Conservation (phyloP, 2,888 invertebrate species). For the Eupeodes luniger region DNA sequence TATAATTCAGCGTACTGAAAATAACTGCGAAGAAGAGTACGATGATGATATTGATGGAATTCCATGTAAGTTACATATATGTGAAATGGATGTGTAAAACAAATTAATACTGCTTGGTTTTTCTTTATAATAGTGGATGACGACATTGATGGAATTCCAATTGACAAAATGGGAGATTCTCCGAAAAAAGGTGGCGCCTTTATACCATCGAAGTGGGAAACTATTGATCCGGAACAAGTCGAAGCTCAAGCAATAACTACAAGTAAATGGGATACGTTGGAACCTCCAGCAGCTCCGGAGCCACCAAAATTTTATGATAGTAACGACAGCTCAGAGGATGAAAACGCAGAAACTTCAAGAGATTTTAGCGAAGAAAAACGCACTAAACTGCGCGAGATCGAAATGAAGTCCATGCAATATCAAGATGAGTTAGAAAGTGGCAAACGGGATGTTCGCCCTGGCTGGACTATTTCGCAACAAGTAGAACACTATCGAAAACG, state of each 20-base stretch:
- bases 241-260: constrained; percentile 94
- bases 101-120: not conserved
- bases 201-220: constrained; percentile 98
- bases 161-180: constrained; percentile 84
- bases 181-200: constrained; percentile 87
- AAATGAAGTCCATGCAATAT: constrained; percentile 97
- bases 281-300: constrained; percentile 83
- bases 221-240: constrained; percentile 93
- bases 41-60: constrained; percentile 89
- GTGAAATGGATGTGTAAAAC: not conserved
- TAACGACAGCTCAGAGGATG: constrained; percentile 79
- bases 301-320: constrained; percentile 83
- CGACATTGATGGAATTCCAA: constrained; percentile 90
- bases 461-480: constrained; percentile 91
- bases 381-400: constrained; percentile 93
- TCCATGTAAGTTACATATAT: constrained; percentile 84
- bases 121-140: constrained; percentile 86
- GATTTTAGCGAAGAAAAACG: constrained; percentile 89
- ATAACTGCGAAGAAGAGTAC: constrained; percentile 81
- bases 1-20: constrained; percentile 75
- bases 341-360: constrained; percentile 81
- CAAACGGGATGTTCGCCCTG: constrained; percentile 88
- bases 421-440: constrained; percentile 98
- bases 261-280: constrained; percentile 94
- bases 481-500: constrained; percentile 96